These are phyloP conservation scores for Sesia bembeciformis DNA, from an alignment of 2,888 invertebrate species.

Conservation along the genomic window DNA sequence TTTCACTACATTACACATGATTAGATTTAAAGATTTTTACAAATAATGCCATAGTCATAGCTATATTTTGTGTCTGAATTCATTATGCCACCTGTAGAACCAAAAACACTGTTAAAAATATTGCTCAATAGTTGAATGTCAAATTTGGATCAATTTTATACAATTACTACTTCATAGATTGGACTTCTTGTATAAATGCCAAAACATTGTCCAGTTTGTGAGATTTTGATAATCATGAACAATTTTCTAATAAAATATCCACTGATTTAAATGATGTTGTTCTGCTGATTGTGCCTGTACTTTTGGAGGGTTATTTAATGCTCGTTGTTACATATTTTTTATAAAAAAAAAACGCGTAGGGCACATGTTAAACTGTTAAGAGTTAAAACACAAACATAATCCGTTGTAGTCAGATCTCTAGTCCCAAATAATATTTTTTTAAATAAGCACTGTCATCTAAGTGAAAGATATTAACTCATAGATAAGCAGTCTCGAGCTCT, in stretches of 20 bases:
- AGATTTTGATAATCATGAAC: neutral
- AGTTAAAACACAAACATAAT: conserved; percentile 34
- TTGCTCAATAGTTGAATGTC: conserved; percentile 21
- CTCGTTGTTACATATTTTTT: conserved; percentile 19
- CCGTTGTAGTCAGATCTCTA: conserved; percentile 66
- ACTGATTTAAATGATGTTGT: conserved; percentile 3
- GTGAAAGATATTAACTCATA: conserved; percentile 43
- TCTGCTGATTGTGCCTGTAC: conserved; percentile 15
- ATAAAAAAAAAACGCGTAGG: conserved; percentile 4
- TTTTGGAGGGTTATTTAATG: conserved; percentile 16
- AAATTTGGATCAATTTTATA: conserved; percentile 16
- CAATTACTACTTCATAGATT: neutral
- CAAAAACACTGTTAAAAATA: conserved; percentile 22
- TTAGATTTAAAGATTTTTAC: neutral
- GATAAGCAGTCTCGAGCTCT: conserved; percentile 30
- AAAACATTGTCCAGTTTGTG: neutral
- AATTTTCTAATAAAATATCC: neutral
- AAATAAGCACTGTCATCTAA: conserved; percentile 40
- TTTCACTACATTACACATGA: neutral
- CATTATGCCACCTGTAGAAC: conserved; percentile 15
- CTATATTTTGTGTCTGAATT: neutral
- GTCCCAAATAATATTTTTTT: conserved; percentile 56
- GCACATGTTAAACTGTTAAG: neutral
- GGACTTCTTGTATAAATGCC: neutral
- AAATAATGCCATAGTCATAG: neutral